Evolutionary conservation across 2,797 vertebrate species (phyloP), one percentile per base, ranked within the genome.

Genomic region (Helicolenus hilgendorfi): DNA sequence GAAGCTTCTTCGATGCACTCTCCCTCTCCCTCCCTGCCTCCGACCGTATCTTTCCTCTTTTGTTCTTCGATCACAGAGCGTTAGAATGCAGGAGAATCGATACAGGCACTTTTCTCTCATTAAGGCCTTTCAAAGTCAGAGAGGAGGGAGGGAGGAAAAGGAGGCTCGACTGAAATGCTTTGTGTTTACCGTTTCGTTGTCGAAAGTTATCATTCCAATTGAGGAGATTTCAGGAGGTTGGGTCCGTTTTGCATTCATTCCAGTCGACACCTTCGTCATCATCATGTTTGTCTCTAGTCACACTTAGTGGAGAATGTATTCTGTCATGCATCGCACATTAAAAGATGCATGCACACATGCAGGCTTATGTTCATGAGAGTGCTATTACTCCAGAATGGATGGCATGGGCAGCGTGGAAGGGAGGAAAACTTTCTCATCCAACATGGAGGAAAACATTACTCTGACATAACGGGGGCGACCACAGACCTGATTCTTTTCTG

Each of bases 61-160:
- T 88, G 80, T 92, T 92, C 86, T 88, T 89, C 49, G 69, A 92
- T 91, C 71, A 84, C 65, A 27, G 33, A 72, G 83, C 59, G 79
- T 87, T 88, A 85, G 91, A 89, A 91, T 74, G 70, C 85, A 78
- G 77, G 45, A 15, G 78, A 88, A 91, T 95, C 88, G 36, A 92
- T 94, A 77, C 58, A 20, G 79, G 83, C 63, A 70, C 85, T 92
- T 92, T 92, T 87, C 83, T 87, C 90, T 82, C 86, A 92, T 93
- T 90, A 90, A 82, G 81, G 81, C 76, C 67, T 84, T 84, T 94
- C 41, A 72, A 77, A 94, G 72, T 84, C 69, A 64, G 87, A 67
- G 70, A 49, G 55, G 9, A 26, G 70, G 41, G 59, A 45, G 56
- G 64, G 27, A 59, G 58, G 20, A 18, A 10, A 13, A n/a, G 18